Evolutionary conservation across 1,140 invertebrate species (phyloP).

Genomic region (Piezodorus guildinii): DNA sequence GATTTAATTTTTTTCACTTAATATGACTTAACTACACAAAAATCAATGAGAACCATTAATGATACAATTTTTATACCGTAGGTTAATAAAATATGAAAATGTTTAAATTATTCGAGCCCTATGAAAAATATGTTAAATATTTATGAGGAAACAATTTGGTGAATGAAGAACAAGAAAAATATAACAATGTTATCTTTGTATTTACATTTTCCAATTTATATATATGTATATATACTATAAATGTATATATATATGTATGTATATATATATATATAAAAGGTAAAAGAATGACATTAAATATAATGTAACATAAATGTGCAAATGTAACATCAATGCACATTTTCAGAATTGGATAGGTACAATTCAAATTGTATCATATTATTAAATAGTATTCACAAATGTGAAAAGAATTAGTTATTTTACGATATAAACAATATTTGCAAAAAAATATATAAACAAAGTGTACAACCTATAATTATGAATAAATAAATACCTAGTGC

Average conservation of each 20-base stretch:
- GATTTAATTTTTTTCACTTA: too few species aligned
- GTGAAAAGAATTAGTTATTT: neutral
- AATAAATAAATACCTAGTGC: conserved; percentile 7
- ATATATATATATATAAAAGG: conserved; percentile 13
- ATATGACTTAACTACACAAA: too few species aligned
- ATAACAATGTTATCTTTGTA: conserved; percentile 13
- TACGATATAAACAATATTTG: conserved; percentile 4
- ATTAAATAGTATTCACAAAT: conserved; percentile 12
- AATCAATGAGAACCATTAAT: too few species aligned
- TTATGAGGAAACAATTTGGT: conserved; percentile 20
- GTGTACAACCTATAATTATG: conserved; percentile 7
- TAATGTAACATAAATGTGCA: conserved; percentile 7
- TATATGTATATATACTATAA: neutral
- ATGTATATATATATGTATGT: conserved; percentile 10
- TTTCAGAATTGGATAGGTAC: neutral
- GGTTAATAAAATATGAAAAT: too few species aligned
- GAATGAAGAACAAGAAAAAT: conserved; percentile 11
- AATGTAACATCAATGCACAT: conserved; percentile 4
- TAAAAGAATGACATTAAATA: conserved; percentile 8
- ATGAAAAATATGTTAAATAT: neutral
- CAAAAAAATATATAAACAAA: conserved; percentile 14
- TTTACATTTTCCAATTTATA: neutral
- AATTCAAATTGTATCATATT: neutral
- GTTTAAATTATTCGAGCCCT: too few species aligned
- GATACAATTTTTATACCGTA: too few species aligned